Base-by-base conservation (phyloP, 2,113 vertebrate genomes). In the Silurus asotus region DNA sequence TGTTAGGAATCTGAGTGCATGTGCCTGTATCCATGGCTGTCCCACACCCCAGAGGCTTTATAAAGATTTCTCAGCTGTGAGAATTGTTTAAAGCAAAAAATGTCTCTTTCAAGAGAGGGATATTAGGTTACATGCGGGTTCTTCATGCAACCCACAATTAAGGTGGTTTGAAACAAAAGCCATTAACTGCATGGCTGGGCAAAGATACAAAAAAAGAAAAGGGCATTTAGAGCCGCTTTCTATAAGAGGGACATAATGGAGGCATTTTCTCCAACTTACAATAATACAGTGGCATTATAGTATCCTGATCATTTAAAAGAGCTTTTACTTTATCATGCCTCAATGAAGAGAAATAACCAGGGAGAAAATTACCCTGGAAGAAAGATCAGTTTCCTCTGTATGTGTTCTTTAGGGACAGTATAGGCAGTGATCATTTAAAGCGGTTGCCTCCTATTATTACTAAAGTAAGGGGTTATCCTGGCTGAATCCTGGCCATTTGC, bases 91-190 rank as follows among this genome's bases (percentile, higher is more conserved):
- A 86, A 86, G 4, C 59, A 13, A 17, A 15, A 37, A 37, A 37
- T 2, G 70, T 81, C 75, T 82, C 67, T 82, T 84, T 81, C 3
- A 81, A 67, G 49, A 83, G 62, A 76, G 58, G 53, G 65, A 14
- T 72, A 86, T 87, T 86, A 25, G 25, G 82, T 86, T 82, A 61
- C 53, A 79, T 82, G 14, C 20, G 53, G 48, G 25, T 19, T 84
- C 45, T 74, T 10, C 19, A 20, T 67, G 65, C 59, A 86, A 64
- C 85, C 78, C 79, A 82, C 88, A 88, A 90, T 91, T 90, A 76
- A 76, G n/a, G 70, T 64, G 69, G 78, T 80, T 48, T 90, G 91
- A 81, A 93, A 93, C 88, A 91, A 89, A 91, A 92, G 79, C 84
- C 88, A 84, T 53, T 92, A 93, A 95, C 91, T 37, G 23, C 19